Base-by-base conservation (phyloP, 92 coral and sea anemone genomes). In the Phenganax subtilis region DNA sequence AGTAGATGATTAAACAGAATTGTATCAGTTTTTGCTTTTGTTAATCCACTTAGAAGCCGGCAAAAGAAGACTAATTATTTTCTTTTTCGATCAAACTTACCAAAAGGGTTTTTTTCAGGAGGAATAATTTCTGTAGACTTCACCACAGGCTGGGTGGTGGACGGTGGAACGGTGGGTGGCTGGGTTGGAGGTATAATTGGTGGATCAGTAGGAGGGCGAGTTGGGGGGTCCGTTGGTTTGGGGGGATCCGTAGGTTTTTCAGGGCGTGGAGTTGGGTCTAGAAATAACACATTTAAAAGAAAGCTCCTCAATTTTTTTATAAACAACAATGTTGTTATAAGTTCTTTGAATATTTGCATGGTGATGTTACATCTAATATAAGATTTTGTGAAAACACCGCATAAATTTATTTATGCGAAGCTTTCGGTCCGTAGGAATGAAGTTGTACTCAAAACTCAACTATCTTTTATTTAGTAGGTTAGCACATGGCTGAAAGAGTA, bases 141-240 rank as follows among this genome's bases (percentile, higher is more conserved):
- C 6, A 37, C 71, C 2, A 20, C 10, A 47, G 82, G 70, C 5
- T 0, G 56, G 54, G 66, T 12, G 55, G 82, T 77, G 28, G 82
- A 8, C 29, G 64, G 64, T 4, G 67, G 30, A 51, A 5, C 80
- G 15, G 80, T 75, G 55, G 80, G 30, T 28, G 81, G 64, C 67
- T 8, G 51, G 25, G 81, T 12, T n/a, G 68, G 10, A 3, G 55
- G 51, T 76, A 28, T 2, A 75, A 28, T 17, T 55, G 64, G 20
- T 7, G 81, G 64, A 15, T n/a, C 61, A 20, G 77, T 76, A 28
- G 81, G 30, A 7, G 9, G 63, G 62, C 12, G 59, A 28, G 77
- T 73, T 12, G 64, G 64, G 5, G 64, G 65, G 64, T 55, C 25
- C 16, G 67, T 76, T 5, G 65, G 51, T 37, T 4, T 75, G 5